phyloP scores from a whole-genome alignment of 2,888 invertebrate genomes.

The Hemistola chrysoprasaria region DNA sequence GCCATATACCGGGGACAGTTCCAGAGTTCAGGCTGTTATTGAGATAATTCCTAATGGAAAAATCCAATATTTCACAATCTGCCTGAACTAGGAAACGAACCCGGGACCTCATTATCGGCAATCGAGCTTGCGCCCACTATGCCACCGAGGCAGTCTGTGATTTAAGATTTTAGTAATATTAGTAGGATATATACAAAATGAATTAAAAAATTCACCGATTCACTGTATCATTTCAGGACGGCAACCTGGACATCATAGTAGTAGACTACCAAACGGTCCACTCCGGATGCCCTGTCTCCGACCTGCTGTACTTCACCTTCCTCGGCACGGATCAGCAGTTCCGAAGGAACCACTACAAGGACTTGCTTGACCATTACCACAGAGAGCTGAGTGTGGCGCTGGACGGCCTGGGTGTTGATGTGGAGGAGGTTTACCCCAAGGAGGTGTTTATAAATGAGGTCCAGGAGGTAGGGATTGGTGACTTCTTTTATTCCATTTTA shows the following conservation, averaged over 20 bases:
- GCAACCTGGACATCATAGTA: conserved; percentile 33
- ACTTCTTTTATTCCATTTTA: too few species aligned
- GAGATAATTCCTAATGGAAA: too few species aligned
- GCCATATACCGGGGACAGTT: too few species aligned
- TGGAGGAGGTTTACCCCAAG: conserved; percentile 44
- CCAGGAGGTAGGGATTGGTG: conserved; percentile 38
- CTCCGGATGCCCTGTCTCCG: conserved; percentile 41
- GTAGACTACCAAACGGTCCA: conserved; percentile 54
- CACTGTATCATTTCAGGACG: conserved; percentile 33
- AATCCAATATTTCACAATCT: too few species aligned
- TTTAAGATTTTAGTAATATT: too few species aligned
- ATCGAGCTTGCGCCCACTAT: too few species aligned
- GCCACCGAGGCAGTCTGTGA: too few species aligned
- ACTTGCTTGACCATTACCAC: conserved; percentile 43
- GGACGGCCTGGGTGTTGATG: conserved; percentile 38
- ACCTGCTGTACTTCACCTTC: conserved; percentile 53
- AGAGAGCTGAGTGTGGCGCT: conserved; percentile 39
- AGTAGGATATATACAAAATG: too few species aligned
- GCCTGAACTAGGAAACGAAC: too few species aligned
- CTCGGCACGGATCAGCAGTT: conserved; percentile 50
- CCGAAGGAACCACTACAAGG: conserved; percentile 38
- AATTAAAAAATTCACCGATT: too few species aligned
- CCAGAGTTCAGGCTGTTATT: too few species aligned
- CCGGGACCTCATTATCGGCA: too few species aligned
- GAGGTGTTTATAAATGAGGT: conserved; percentile 49